phyloP scores from a whole-genome alignment of 1,140 invertebrate genomes.

The Heliconius nattereri region DNA sequence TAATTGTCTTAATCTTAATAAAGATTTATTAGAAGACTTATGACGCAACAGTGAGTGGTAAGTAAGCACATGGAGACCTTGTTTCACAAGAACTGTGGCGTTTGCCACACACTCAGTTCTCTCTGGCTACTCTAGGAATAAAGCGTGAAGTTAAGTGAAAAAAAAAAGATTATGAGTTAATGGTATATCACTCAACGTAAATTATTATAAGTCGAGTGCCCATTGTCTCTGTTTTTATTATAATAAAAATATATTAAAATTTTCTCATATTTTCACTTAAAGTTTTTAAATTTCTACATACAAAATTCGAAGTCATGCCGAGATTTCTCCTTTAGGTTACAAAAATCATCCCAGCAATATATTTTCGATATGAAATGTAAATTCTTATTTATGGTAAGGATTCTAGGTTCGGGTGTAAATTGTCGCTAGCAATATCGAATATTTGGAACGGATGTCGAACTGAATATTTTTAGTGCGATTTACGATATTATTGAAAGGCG shows the following conservation, averaged over 20 bases:
- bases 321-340: conserved; percentile 36
- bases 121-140: too few relatives aligned
- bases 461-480: conserved; percentile 51
- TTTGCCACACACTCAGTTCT: too few relatives aligned
- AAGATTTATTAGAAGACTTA: too few relatives aligned
- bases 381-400: conserved; percentile 57
- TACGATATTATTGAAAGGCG: conserved; percentile 19
- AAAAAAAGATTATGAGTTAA: too few relatives aligned
- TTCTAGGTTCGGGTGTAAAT: conserved; percentile 57
- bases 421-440: conserved; percentile 58
- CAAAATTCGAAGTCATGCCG: conserved; percentile 20
- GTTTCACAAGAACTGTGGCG: too few relatives aligned
- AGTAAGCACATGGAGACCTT: too few relatives aligned
- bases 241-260: background rate
- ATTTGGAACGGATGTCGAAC: conserved; percentile 48
- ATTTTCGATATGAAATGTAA: conserved; percentile 55
- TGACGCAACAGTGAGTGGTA: too few relatives aligned
- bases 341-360: conserved; percentile 45
- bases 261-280: background rate
- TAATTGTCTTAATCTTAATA: too few relatives aligned
- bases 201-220: background rate
- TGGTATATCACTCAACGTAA: too few relatives aligned
- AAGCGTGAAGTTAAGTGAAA: too few relatives aligned
- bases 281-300: conserved; percentile 5
- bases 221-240: background rate